Evolutionary conservation across 2,113 vertebrate genomes (phyloP).

Genomic region (Lamprotornis superbus): DNA sequence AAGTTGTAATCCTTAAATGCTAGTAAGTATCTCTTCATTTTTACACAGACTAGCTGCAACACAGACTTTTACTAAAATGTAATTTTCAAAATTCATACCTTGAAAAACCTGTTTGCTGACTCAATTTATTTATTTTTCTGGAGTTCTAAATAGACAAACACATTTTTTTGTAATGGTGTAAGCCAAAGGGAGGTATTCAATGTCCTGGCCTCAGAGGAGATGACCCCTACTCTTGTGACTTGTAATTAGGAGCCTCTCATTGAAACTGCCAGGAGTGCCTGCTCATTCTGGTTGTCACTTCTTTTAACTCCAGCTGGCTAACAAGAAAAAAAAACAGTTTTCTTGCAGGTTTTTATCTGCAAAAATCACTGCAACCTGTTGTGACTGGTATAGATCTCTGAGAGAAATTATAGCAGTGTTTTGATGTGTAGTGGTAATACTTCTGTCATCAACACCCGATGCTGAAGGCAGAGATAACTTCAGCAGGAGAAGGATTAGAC

Average conservation of each 20-base stretch:
- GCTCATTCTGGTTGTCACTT: constrained; percentile 4
- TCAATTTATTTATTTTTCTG: background rate
- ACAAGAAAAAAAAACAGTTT: background rate
- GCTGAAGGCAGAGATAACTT: background rate
- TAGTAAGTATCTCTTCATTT: background rate
- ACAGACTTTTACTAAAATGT: background rate
- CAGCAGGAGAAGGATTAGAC: background rate
- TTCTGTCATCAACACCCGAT: background rate
- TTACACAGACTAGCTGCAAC: background rate
- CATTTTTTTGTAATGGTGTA: background rate
- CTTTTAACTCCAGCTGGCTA: background rate
- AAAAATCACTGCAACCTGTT: constrained; percentile 45
- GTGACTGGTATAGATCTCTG: background rate
- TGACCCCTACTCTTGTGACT: constrained; percentile 1
- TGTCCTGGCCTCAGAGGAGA: background rate
- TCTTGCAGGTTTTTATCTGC: constrained; percentile 20
- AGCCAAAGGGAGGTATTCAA: background rate
- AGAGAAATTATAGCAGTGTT: constrained; percentile 9
- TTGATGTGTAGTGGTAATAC: background rate
- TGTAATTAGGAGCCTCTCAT: constrained; percentile 19
- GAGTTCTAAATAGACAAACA: background rate
- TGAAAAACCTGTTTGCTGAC: background rate
- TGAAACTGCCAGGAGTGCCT: constrained; percentile 14
- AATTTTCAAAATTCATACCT: background rate
- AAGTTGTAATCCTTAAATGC: background rate